These are phyloP conservation scores for Embidobia sp. DNA, from an alignment of 2,888 invertebrate species.

Conservation along the genomic window DNA sequence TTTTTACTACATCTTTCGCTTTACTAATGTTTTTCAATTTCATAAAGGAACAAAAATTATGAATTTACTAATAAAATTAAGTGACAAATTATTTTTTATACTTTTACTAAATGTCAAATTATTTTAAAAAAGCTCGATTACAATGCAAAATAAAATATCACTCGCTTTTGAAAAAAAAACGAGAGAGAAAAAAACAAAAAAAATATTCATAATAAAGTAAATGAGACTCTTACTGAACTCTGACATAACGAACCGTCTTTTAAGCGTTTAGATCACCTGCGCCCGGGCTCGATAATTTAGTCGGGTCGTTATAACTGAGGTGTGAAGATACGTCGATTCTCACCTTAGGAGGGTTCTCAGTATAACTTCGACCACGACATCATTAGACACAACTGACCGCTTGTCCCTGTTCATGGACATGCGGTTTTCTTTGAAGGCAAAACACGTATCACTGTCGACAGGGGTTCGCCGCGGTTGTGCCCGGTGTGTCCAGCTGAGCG, in stretches of 20 bases:
- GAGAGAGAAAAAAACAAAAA: too few relatives aligned
- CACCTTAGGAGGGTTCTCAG: slow-evolving; percentile 61
- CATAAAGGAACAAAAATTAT: too few relatives aligned
- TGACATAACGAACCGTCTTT: slow-evolving; percentile 13
- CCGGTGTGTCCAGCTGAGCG: slow-evolving; percentile 76
- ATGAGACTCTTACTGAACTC: neutral
- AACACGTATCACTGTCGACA: slow-evolving; percentile 51
- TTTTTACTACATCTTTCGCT: too few relatives aligned
- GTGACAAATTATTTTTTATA: too few relatives aligned
- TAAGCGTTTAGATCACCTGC: slow-evolving; percentile 37
- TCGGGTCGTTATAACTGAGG: slow-evolving; percentile 67
- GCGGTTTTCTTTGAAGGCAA: slow-evolving; percentile 79
- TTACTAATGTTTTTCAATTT: too few relatives aligned
- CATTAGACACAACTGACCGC: slow-evolving; percentile 76
- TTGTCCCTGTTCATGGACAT: slow-evolving; percentile 71
- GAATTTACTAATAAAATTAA: too few relatives aligned
- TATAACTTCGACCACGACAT: slow-evolving; percentile 77
- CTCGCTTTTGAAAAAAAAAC: neutral
- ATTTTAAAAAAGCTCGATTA: too few relatives aligned
- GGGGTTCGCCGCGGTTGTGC: slow-evolving; percentile 60
- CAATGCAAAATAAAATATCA: neutral
- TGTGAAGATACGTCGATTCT: slow-evolving; percentile 70
- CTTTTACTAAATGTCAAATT: too few relatives aligned
- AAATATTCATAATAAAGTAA: too few relatives aligned
- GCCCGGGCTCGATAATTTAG: slow-evolving; percentile 63